Evolutionary conservation across 1,140 invertebrate species (phyloP).

Genomic region (Odontomachus brunneus): DNA sequence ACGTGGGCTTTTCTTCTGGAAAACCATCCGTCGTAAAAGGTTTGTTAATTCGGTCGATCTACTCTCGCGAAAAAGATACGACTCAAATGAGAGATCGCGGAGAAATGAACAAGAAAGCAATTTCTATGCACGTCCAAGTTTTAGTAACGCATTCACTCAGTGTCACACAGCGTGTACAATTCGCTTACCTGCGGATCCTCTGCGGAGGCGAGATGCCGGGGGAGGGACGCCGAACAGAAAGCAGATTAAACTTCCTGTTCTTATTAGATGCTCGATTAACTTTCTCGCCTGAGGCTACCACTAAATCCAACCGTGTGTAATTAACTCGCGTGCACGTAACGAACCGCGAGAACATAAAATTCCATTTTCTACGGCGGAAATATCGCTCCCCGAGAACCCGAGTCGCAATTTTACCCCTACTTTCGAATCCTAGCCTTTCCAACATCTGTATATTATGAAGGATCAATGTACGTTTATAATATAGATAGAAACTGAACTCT

Average conservation of each 20-base stretch:
- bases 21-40: neutral
- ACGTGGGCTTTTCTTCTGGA: slow-evolving; percentile 15
- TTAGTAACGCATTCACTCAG: neutral
- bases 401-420: no score
- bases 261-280: slow-evolving; percentile 77
- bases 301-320: slow-evolving; percentile 70
- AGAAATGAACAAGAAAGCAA: neutral
- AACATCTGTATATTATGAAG: no score
- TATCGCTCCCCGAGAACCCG: neutral
- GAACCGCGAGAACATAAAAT: slow-evolving; percentile 66
- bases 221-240: neutral
- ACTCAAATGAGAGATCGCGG: neutral
- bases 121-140: no score
- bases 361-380: slow-evolving; percentile 32
- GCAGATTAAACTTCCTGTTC: slow-evolving; percentile 70
- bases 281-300: slow-evolving; percentile 58
- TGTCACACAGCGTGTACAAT: neutral
- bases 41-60: neutral
- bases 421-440: no score
- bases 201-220: neutral
- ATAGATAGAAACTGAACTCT: no score
- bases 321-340: slow-evolving; percentile 65
- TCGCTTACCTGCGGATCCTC: slow-evolving; percentile 24
- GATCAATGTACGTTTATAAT: no score
- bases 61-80: no score